phyloP scores from a whole-genome alignment of 2,888 invertebrate species.

The Dolichomitus sp. region DNA sequence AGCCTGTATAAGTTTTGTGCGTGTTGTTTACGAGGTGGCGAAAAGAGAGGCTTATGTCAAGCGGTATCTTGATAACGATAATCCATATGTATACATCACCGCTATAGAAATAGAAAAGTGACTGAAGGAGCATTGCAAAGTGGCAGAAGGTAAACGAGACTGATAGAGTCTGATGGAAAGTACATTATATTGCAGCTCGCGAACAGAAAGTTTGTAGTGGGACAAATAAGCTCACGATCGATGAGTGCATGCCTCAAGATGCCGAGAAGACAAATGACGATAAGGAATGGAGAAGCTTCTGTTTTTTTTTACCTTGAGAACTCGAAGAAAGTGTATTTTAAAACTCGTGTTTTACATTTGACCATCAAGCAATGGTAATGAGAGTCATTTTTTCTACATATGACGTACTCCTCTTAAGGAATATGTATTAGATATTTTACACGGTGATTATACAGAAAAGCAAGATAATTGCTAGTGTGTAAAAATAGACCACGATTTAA shows the following conservation, averaged over 20 bases:
- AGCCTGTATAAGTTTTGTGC: slow-evolving; percentile 50
- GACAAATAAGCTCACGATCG: slow-evolving; percentile 12
- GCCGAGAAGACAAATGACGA: slow-evolving; percentile 20
- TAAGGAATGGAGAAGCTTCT: neutral
- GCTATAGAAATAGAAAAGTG: slow-evolving; percentile 5
- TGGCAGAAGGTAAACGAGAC: slow-evolving; percentile 38
- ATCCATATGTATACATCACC: slow-evolving; percentile 24
- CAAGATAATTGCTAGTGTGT: too few relatives aligned
- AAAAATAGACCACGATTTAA: neutral
- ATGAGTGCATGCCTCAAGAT: slow-evolving; percentile 17
- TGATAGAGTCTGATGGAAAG: neutral
- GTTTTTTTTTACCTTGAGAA: neutral
- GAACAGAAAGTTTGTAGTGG: slow-evolving; percentile 19
- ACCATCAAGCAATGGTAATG: slow-evolving; percentile 45
- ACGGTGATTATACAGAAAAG: too few relatives aligned
- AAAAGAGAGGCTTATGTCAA: slow-evolving; percentile 38
- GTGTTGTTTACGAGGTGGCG: slow-evolving; percentile 27
- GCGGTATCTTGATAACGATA: slow-evolving; percentile 32
- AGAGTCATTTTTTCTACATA: slow-evolving; percentile 32
- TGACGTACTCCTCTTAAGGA: neutral
- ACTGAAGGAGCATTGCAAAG: slow-evolving; percentile 5
- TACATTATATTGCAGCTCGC: slow-evolving; percentile 27
- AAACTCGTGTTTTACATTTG: slow-evolving; percentile 22
- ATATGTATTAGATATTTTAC: neutral
- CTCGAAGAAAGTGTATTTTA: neutral